A percentile compares a stretch with the other conserved stretches of the same genome.
Conservation (phyloP, 2,113 vertebrate genomes). For the Chroicocephalus ridibundus region DNA sequence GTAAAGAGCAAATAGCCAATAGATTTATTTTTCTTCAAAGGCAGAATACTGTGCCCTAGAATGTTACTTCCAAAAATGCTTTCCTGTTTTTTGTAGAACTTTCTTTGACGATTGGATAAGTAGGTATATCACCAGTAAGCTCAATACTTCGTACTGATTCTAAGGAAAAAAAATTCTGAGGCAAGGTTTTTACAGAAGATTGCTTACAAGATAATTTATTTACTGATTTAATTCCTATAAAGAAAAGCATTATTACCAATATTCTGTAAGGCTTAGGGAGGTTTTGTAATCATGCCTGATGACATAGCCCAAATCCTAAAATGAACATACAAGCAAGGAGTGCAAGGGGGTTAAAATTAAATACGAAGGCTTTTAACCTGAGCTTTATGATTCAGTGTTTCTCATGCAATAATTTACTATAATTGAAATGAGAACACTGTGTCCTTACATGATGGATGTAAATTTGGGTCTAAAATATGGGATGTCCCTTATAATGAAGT, state of each 20-base stretch:
- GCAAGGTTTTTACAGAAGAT: background rate
- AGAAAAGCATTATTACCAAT: background rate
- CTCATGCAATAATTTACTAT: constrained; percentile 6
- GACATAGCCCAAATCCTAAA: background rate
- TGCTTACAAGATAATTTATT: background rate
- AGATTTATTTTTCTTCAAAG: background rate
- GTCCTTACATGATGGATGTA: background rate
- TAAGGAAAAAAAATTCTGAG: background rate
- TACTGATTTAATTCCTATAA: background rate
- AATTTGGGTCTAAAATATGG: constrained; percentile 5
- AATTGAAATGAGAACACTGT: constrained; percentile 5
- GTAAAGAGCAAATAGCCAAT: background rate
- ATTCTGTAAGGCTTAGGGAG: background rate
- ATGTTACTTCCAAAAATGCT: background rate
- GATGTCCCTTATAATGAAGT: background rate
- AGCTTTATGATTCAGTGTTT: constrained; percentile 25
- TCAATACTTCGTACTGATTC: background rate
- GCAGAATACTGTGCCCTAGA: background rate
- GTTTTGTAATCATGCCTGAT: background rate
- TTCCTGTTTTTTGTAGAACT: background rate
- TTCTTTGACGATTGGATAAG: background rate
- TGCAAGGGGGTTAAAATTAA: background rate
- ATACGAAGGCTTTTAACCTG: background rate
- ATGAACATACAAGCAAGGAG: background rate
- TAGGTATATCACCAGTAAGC: background rate